Evolutionary conservation across 1,140 invertebrate species (phyloP), one percentile per base, ranked within the genome.

Genomic region (Kradibia gibbosae): DNA sequence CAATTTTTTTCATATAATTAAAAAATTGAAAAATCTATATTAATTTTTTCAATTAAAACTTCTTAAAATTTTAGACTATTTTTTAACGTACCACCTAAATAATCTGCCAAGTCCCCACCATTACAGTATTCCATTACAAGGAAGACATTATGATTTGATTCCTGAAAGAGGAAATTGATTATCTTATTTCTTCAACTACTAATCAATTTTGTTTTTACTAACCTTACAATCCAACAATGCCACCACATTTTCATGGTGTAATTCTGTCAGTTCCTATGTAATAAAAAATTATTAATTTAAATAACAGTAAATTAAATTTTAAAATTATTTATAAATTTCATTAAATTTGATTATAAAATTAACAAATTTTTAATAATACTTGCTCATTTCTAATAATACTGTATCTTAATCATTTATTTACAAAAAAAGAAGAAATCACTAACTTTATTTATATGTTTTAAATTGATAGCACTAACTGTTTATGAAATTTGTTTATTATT

Each of bases 61-160:
- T n/a, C n/a, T n/a, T n/a, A n/a, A n/a, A n/a, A n/a, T n/a, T n/a
- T 17, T 81, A 77, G 31, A 83, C 39, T 25, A 74, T 78, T 79
- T 22, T 70, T 28, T 73, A 65, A 90, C 92, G 94, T 94, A 93
- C 96, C 95, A 88, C 94, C 94, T 82, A 99, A 93, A 93, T 99
- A 99, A 93, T 99, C 99, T 39, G 98, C 98, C 88, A 99, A 92
- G 92, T 99, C 98, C 17, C 98, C 98, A 67, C 98, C 98, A 94
- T 99, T 99, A 92, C 98, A 99, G 91, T 98, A 99, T 95, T 99
- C 98, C 98, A 99, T 99, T 85, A 99, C 97, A 84, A 99, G 94
- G 93, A 96, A 99, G 80, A 99, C 98, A 93, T 98, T 95, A 85
- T 96, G 94, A 85, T 95, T 93, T 77, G 97, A 98, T 93, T 99